Evolutionary conservation across 2,888 invertebrate species (phyloP).

Genomic region (Drosophila basisetae): DNA sequence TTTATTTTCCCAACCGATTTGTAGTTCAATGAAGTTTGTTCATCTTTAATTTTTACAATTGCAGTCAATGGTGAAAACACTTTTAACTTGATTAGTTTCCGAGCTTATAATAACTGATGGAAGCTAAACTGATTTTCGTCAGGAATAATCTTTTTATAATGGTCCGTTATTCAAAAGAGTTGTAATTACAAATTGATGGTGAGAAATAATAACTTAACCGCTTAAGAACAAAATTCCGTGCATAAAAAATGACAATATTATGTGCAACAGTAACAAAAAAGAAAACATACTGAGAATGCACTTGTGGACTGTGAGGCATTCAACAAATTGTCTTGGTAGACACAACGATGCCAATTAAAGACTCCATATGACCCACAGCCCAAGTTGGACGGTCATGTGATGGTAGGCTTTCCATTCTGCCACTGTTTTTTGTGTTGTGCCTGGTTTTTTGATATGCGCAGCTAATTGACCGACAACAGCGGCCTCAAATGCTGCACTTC

Average conservation of each 20-base stretch:
- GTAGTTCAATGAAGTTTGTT: background rate
- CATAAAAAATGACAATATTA: background rate
- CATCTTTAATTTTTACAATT: background rate
- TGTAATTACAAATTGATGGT: background rate
- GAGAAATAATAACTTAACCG: too few species aligned
- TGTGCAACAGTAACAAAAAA: background rate
- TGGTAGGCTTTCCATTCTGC: slow-evolving; percentile 61
- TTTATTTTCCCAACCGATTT: background rate
- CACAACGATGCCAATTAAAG: slow-evolving; percentile 69
- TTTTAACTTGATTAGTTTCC: background rate
- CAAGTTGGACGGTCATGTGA: slow-evolving; percentile 42
- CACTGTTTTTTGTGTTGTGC: slow-evolving; percentile 47
- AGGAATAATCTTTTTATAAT: background rate
- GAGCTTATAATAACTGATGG: background rate
- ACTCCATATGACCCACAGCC: slow-evolving; percentile 55
- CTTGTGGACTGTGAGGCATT: slow-evolving; percentile 54
- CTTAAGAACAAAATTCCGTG: background rate
- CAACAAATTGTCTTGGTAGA: slow-evolving; percentile 55
- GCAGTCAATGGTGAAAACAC: background rate
- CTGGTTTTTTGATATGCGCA: slow-evolving; percentile 62
- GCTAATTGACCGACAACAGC: slow-evolving; percentile 71
- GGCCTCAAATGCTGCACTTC: slow-evolving; percentile 72
- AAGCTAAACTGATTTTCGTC: background rate
- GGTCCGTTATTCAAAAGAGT: background rate
- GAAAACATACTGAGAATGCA: slow-evolving; percentile 37